Percentiles rank a stretch among this genome's conserved stretches.
Evolutionary conservation across 2,113 vertebrate species (phyloP).

Genomic region (Sylvilagus bachmani): DNA sequence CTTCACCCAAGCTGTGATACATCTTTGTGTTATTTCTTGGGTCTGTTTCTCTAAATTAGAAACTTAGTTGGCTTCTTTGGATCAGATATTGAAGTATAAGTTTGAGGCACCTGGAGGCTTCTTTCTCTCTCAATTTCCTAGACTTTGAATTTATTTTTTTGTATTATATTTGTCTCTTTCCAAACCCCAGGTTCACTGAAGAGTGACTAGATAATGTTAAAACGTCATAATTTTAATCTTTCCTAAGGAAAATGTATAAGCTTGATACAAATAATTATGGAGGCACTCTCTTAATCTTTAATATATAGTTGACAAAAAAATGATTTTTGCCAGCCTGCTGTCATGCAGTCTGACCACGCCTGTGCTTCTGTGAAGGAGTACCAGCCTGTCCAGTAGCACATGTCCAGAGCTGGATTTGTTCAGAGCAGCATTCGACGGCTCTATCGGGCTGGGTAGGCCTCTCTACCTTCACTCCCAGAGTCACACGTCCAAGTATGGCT

Average conservation of each 20-base stretch:
- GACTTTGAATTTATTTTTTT: not conserved
- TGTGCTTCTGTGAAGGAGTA: not conserved
- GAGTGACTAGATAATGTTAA: not conserved
- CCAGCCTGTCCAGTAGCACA: rapidly evolving
- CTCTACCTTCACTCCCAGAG: not conserved
- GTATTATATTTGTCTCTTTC: not conserved
- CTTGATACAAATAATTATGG: not conserved
- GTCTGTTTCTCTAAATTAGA: not conserved
- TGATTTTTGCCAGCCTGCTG: not conserved
- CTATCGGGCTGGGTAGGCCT: not conserved
- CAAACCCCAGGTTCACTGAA: not conserved
- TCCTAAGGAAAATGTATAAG: not conserved
- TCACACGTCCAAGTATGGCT: not conserved
- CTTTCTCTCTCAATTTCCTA: not conserved
- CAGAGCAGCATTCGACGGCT: not conserved
- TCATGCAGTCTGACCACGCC: not conserved
- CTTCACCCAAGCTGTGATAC: not conserved
- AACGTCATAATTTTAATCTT: not conserved
- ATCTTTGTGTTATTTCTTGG: not conserved
- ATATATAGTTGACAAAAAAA: not conserved
- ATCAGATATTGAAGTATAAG: not conserved
- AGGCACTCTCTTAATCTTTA: not conserved
- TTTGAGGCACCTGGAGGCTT: not conserved
- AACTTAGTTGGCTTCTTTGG: not conserved
- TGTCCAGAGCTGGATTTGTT: not conserved